Evolutionary conservation across 2,113 vertebrate genomes (phyloP).

Genomic region (Xiphorhynchus elegans): DNA sequence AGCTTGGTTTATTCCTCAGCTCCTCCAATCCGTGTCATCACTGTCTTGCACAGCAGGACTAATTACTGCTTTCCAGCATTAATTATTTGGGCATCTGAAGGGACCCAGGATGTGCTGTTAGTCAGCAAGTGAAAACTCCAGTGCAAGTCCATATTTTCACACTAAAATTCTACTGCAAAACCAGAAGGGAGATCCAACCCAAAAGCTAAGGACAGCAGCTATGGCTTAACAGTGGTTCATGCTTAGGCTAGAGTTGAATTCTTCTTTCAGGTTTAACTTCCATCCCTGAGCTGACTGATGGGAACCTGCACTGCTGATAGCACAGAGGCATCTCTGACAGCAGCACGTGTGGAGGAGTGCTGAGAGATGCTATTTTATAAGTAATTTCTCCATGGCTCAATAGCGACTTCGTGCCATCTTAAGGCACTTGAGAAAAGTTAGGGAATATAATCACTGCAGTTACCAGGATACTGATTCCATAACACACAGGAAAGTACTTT

Average conservation of each 20-base stretch:
- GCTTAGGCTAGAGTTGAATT: neutral
- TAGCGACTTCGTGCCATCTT: neutral
- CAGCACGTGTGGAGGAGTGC: neutral
- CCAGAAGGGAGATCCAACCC: neutral
- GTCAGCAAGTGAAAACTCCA: neutral
- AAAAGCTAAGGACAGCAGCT: neutral
- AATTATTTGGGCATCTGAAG: neutral
- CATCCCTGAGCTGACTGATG: neutral
- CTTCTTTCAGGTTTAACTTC: neutral
- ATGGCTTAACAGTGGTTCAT: fast-evolving
- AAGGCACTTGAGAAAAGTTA: neutral
- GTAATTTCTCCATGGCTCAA: neutral
- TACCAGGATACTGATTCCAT: neutral
- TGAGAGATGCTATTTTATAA: fast-evolving
- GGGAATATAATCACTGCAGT: neutral
- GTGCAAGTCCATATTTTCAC: neutral
- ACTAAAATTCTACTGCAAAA: neutral
- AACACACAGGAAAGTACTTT: neutral
- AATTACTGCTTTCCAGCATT: neutral
- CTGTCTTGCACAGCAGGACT: neutral
- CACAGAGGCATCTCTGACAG: neutral
- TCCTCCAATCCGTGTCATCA: neutral
- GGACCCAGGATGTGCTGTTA: neutral
- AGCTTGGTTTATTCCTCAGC: neutral
- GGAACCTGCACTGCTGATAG: neutral